phyloP scores from a whole-genome alignment of 2,797 vertebrate genomes.

The Myotis pilosus region DNA sequence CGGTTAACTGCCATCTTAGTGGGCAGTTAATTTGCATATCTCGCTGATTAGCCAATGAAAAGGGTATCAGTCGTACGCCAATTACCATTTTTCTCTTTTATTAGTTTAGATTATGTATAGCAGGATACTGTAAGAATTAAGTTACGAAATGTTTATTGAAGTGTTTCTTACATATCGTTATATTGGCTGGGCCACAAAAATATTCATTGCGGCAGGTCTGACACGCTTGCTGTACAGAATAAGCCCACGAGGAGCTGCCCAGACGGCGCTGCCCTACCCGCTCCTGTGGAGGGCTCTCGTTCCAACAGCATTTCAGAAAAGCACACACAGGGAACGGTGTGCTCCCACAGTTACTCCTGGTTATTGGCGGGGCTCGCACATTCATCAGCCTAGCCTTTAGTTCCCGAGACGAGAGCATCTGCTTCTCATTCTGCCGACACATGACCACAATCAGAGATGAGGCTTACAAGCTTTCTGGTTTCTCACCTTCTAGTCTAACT shows the following conservation, averaged over 20 bases:
- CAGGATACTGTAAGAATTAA: too few species aligned
- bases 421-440: background rate
- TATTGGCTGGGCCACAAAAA: too few species aligned
- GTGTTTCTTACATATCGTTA: too few species aligned
- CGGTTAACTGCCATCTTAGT: too few species aligned
- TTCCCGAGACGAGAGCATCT: background rate
- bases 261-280: background rate
- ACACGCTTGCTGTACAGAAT: background rate
- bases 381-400: background rate
- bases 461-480: background rate
- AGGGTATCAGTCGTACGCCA: too few species aligned
- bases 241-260: background rate
- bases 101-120: too few species aligned
- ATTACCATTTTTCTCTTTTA: too few species aligned
- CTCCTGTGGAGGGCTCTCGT: background rate
- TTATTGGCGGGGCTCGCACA: background rate
- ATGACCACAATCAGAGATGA: background rate
- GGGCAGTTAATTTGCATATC: too few species aligned
- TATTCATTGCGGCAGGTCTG: too few species aligned
- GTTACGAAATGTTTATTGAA: too few species aligned
- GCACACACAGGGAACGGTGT: background rate
- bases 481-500: background rate
- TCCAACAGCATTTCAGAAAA: background rate
- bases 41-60: too few species aligned
- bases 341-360: background rate